Percentiles rank a stretch among this genome's conserved stretches.
These are phyloP conservation scores for Eulemur rufifrons DNA, from an alignment of 2,113 vertebrate genomes.

Conservation along the genomic window DNA sequence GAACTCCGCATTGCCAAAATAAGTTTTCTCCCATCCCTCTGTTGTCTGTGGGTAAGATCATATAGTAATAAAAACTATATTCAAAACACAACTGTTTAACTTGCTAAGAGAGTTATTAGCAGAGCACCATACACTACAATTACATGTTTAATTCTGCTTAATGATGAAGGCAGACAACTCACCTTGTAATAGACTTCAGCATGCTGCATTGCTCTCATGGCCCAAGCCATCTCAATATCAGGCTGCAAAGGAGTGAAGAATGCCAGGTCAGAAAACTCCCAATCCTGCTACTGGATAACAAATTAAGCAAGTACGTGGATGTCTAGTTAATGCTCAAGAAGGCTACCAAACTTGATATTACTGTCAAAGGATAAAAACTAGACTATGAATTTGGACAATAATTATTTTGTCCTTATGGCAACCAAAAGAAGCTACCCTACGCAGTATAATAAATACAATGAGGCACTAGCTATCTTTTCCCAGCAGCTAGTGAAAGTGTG, in stretches of 20 bases:
- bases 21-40: neutral
- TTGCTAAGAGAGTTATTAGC: conserved; percentile 14
- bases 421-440: neutral
- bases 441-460: neutral
- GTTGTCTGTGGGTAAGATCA: neutral
- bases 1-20: neutral
- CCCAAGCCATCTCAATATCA: conserved; percentile 93
- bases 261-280: neutral
- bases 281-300: neutral
- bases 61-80: conserved; percentile 31
- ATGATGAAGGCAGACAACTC: conserved; percentile 68
- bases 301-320: neutral
- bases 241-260: conserved; percentile 83
- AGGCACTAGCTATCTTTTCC: neutral
- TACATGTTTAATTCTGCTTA: conserved; percentile 10
- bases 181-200: conserved; percentile 93
- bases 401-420: neutral
- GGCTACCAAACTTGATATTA: neutral
- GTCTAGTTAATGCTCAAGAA: conserved; percentile 1
- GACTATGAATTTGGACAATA: neutral
- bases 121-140: conserved; percentile 14
- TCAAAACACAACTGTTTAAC: conserved; percentile 44
- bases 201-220: conserved; percentile 94
- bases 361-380: conserved; percentile 35
- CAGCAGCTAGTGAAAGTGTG: conserved; percentile 21